phyloP scores from a whole-genome alignment of 2,113 vertebrate species.

The Hassar affinis region DNA sequence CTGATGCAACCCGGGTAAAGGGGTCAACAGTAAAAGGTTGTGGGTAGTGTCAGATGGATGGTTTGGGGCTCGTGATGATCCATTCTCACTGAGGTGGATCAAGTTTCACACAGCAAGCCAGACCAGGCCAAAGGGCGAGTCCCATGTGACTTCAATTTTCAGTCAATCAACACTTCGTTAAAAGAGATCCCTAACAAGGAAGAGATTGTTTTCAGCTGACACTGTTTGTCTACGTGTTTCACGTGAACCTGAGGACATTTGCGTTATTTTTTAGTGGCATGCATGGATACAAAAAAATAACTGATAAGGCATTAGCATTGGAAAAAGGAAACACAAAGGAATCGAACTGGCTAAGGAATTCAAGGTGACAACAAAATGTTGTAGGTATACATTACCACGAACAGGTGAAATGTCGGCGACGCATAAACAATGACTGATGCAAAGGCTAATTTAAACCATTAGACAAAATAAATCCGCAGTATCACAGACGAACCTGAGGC shows the following conservation, averaged over 20 bases:
- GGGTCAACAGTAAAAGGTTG: conserved; percentile 2
- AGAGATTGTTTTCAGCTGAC: conserved; percentile 57
- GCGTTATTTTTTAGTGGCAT: not conserved
- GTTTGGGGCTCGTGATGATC: conserved; percentile 29
- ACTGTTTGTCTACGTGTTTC: conserved; percentile 35
- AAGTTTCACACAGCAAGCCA: conserved; percentile 67
- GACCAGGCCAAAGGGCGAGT: conserved; percentile 69
- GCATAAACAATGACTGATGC: conserved; percentile 16
- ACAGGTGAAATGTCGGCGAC: not conserved
- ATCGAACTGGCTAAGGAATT: not conserved
- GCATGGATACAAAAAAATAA: not conserved
- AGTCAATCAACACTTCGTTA: conserved; percentile 72
- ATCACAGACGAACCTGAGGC: not conserved
- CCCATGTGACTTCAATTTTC: conserved; percentile 68
- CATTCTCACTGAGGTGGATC: conserved; percentile 47
- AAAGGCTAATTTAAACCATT: conserved; percentile 29
- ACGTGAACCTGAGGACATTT: conserved; percentile 36
- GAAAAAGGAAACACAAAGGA: not conserved
- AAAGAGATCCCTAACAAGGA: conserved; percentile 69
- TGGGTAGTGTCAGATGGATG: conserved; percentile 37
- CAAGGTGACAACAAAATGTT: not conserved
- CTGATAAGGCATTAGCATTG: not conserved
- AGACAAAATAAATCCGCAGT: conserved; percentile 25
- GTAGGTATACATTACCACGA: not conserved
- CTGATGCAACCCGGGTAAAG: conserved; percentile 24